A percentile compares a stretch with the other conserved stretches of the same genome.
These are phyloP conservation scores for Panzeria rudis DNA, from an alignment of 2,888 invertebrate genomes.

Conservation along the genomic window DNA sequence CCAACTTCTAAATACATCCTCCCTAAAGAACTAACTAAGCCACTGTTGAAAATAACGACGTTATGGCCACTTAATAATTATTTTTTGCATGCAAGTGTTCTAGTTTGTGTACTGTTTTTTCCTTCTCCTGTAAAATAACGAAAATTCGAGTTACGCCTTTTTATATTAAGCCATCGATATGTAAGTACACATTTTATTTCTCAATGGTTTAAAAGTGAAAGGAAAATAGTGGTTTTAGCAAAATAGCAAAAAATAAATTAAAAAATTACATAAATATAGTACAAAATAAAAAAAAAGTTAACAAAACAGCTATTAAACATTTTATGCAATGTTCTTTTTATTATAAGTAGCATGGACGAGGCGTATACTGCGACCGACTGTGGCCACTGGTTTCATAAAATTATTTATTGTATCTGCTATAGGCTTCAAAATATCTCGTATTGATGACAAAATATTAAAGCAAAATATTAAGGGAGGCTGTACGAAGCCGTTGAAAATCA, in stretches of 20 bases:
- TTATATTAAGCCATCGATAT: no score
- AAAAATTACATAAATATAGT: neutral
- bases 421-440: slow-evolving; percentile 87
- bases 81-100: no score
- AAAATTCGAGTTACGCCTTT: no score
- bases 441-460: slow-evolving; percentile 86
- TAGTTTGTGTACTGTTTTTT: no score
- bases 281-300: neutral
- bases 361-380: slow-evolving; percentile 77
- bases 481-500: slow-evolving; percentile 87
- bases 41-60: no score
- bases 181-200: no score
- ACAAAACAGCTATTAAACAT: slow-evolving; percentile 60
- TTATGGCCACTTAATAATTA: no score
- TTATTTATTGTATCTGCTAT: slow-evolving; percentile 85
- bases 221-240: no score
- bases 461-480: slow-evolving; percentile 88
- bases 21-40: no score
- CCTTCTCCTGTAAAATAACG: no score
- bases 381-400: slow-evolving; percentile 81
- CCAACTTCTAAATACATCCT: no score
- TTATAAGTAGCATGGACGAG: slow-evolving; percentile 78
- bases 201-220: no score
- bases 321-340: slow-evolving; percentile 73
- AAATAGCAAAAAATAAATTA: neutral